Conservation (phyloP, 2,797 vertebrate genomes). For the Labeo calbasu region DNA sequence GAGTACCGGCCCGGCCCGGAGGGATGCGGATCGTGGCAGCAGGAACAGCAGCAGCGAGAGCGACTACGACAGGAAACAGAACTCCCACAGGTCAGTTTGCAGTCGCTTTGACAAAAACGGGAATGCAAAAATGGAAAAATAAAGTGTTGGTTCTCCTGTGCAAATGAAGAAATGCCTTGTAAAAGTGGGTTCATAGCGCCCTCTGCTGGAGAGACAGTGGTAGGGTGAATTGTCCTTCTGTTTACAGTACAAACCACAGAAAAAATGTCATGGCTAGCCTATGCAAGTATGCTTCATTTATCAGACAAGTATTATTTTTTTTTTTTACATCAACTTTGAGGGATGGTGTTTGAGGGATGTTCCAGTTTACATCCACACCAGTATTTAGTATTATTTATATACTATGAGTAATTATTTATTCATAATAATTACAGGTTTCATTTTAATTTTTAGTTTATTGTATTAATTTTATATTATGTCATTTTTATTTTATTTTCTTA, state of each 20-base stretch:
- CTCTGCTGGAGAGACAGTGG: slow-evolving; percentile 67
- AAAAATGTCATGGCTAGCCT: background rate
- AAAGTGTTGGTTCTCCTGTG: background rate
- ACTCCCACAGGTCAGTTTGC: slow-evolving; percentile 74
- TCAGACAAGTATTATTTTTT: background rate
- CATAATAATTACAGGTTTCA: too few relatives aligned
- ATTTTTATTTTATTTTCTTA: too few relatives aligned
- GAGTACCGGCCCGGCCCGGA: slow-evolving; percentile 79
- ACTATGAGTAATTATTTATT: too few relatives aligned
- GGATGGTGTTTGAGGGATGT: too few relatives aligned
- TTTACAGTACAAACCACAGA: background rate
- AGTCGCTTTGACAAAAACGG: background rate
- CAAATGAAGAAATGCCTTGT: background rate
- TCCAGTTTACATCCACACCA: too few relatives aligned
- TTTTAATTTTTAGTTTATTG: too few relatives aligned
- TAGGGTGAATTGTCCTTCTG: background rate
- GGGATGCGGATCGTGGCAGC: slow-evolving; percentile 76
- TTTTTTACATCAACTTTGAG: too few relatives aligned
- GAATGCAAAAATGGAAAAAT: background rate
- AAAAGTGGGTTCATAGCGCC: slow-evolving; percentile 66
- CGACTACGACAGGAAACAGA: slow-evolving; percentile 74
- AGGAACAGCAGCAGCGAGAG: slow-evolving; percentile 74
- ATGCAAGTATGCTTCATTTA: background rate
- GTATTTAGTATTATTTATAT: too few relatives aligned
- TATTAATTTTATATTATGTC: too few relatives aligned